Evolutionary conservation across 2,797 vertebrate species (phyloP), one percentile per base, ranked within the genome.

Genomic region (Carapus acus): DNA sequence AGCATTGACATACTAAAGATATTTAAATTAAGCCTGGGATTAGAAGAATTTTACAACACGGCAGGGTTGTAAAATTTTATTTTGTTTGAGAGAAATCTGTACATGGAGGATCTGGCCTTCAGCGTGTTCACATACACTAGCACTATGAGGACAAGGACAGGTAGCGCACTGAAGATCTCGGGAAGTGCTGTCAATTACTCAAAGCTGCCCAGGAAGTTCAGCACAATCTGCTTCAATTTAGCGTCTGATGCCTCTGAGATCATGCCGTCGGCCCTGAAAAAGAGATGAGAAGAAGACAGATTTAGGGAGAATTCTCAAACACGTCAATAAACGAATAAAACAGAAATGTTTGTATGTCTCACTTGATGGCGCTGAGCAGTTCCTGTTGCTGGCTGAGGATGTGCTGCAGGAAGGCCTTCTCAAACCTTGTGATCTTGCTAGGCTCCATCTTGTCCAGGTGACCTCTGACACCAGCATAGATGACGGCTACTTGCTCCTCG

Each of bases 371-470:
- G 13, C 80, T 16, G 8, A 99, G 89, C 38, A 99, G 83, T 0
- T 90, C 84, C 76, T 97, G 91, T 55, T 98, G 94, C 62, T 96
- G 93, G 81, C 93, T 93, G 55, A 91, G 72, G 6, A 99, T 51
- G 8, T 98, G 95, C 52, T 93, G 87, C 34, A 99, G 87, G 86
- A 98, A 99, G 71, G 93, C 88, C 8, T 75, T 92, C 86, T 99
- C 96, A 13, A 99, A 99, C 74, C 79, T 94, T 4, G 96, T 99
- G 81, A 99, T 99, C 82, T 98, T 99, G 88, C 90, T 94, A 62
- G 96, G 95, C 62, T 98, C 96, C 86, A 99, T 83, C 65, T 99
- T 99, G 87, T 99, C 96, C 82, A 99, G 78, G 73, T 96, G 83
- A 40, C 96, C 96, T 76, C 94, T 91, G 23, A 99, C 96, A 62